phyloP scores from a whole-genome alignment of 2,113 vertebrate species.

The Cavia porcellus region DNA sequence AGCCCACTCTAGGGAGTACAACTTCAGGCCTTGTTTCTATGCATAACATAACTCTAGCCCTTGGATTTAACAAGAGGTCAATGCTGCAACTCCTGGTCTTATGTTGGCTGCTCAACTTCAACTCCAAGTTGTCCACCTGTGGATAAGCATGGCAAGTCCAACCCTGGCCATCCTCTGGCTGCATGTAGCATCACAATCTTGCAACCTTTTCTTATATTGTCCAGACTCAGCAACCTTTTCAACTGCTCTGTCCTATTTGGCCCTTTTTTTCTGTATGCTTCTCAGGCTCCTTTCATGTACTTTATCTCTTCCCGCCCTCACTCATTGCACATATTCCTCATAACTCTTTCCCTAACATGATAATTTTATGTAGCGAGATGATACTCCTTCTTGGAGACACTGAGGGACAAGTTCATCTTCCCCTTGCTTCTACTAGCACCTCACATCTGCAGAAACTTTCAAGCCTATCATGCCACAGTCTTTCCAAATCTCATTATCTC shows the following conservation, averaged over 20 bases:
- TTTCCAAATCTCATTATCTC: constrained; percentile 9
- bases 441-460: neutral
- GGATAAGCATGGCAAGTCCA: neutral
- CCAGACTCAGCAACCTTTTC: neutral
- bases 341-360: neutral
- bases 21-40: neutral
- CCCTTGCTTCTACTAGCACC: neutral
- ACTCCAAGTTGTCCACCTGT: neutral
- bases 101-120: neutral
- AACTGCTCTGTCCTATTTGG: neutral
- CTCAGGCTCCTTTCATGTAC: neutral
- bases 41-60: neutral
- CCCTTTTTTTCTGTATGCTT: neutral
- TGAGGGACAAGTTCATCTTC: neutral
- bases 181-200: neutral
- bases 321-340: neutral
- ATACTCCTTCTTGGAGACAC: constrained; percentile 14
- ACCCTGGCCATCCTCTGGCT: neutral
- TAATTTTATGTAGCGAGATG: neutral
- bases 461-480: neutral
- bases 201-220: neutral
- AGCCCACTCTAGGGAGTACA: neutral
- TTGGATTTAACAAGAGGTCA: neutral
- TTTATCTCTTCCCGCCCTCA: neutral
- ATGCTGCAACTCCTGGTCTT: neutral